Conservation (phyloP, 2,888 invertebrate species). For the Axea sp. region DNA sequence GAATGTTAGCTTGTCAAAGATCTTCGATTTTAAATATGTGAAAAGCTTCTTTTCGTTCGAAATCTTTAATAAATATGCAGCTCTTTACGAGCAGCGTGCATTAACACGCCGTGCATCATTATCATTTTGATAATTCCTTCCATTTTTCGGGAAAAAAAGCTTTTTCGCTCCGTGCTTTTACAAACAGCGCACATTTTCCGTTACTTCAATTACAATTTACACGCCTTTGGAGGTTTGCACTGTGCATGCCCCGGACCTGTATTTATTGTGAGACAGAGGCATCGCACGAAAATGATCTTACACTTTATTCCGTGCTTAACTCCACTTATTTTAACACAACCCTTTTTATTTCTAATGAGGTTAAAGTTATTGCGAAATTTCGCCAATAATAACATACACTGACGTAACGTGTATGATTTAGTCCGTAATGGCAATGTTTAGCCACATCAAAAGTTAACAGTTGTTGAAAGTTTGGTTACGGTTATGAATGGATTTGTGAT, state of each 20-base stretch:
- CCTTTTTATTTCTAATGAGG: background rate
- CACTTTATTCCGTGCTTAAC: slow-evolving; percentile 19
- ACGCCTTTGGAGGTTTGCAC: slow-evolving; percentile 22
- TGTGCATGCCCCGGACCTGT: background rate
- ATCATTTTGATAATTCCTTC: slow-evolving; percentile 39
- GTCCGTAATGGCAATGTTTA: slow-evolving; percentile 37
- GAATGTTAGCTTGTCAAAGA: slow-evolving; percentile 57
- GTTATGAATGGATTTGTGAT: slow-evolving; percentile 42
- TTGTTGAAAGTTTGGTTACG: slow-evolving; percentile 17
- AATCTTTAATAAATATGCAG: slow-evolving; percentile 35
- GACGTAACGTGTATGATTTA: slow-evolving; percentile 20
- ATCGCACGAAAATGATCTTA: slow-evolving; percentile 10
- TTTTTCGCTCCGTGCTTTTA: slow-evolving; percentile 12
- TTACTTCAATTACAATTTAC: slow-evolving; percentile 44
- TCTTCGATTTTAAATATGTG: slow-evolving; percentile 49
- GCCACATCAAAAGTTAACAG: slow-evolving; percentile 30
- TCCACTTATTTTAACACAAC: background rate
- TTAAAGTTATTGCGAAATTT: slow-evolving; percentile 21
- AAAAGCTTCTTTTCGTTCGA: slow-evolving; percentile 31
- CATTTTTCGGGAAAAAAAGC: slow-evolving; percentile 15
- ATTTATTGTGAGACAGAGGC: slow-evolving; percentile 3
- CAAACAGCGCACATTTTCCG: slow-evolving; percentile 26
- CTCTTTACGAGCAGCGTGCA: slow-evolving; percentile 10
- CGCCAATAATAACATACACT: slow-evolving; percentile 8
- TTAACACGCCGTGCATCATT: slow-evolving; percentile 26